Conservation (phyloP, 2,888 invertebrate species). For the Scotopteryx bipunctaria region DNA sequence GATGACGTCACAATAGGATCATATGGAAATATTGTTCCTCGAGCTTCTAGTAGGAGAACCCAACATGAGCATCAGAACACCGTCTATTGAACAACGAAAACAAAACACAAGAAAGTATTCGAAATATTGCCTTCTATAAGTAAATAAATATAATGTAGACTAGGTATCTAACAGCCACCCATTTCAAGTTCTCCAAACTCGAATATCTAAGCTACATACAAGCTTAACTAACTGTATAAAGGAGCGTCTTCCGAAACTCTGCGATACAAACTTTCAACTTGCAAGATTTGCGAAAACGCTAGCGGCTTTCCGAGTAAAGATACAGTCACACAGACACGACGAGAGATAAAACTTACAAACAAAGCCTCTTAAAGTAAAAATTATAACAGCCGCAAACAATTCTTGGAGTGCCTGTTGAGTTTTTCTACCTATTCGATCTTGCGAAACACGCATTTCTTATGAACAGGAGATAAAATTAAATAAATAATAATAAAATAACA, state of each 20-base stretch:
- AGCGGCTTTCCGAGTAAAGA: constrained; percentile 52
- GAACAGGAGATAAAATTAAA: too few species aligned
- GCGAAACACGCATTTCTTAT: too few species aligned
- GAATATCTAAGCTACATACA: constrained; percentile 61
- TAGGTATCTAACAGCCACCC: constrained; percentile 1
- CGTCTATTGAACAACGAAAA: background rate
- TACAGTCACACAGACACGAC: constrained; percentile 14
- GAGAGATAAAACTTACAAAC: background rate
- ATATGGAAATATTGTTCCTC: too few species aligned
- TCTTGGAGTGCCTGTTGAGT: too few species aligned
- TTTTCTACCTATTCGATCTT: too few species aligned
- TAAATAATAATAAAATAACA: too few species aligned
- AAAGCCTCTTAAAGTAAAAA: background rate
- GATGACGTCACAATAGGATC: too few species aligned
- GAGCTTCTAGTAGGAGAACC: too few species aligned
- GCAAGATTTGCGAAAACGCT: constrained; percentile 75
- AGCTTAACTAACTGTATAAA: constrained; percentile 74
- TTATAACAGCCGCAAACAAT: too few species aligned
- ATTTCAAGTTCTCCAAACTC: constrained; percentile 30
- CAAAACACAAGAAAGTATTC: background rate
- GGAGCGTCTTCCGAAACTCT: constrained; percentile 62
- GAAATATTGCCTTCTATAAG: background rate
- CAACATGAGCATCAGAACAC: too few species aligned
- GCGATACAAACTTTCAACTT: constrained; percentile 72
- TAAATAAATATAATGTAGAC: background rate